Conservation (phyloP, 2,888 invertebrate species). For the Andrena bicolor region DNA sequence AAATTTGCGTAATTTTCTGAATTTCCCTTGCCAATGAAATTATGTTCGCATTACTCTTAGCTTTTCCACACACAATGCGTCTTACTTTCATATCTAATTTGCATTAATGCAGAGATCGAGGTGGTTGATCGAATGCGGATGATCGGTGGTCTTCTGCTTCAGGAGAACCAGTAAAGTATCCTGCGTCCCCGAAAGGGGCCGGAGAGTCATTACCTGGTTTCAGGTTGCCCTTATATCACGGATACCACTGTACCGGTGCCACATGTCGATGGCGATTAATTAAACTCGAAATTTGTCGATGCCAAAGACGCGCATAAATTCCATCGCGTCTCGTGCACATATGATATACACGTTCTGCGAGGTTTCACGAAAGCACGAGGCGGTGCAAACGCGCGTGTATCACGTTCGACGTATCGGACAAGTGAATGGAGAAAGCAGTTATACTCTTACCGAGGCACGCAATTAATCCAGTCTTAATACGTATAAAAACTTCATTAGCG, state of each 20-base stretch:
- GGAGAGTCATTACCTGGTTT: neutral
- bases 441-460: neutral
- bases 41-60: neutral
- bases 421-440: constrained; percentile 29
- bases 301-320: neutral
- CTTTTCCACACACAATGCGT: neutral
- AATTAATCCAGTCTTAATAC: constrained; percentile 22
- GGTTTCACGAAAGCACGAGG: constrained; percentile 11
- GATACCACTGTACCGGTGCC: neutral
- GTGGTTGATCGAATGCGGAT: neutral
- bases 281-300: neutral
- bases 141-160: too few species aligned
- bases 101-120: neutral
- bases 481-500: constrained; percentile 8
- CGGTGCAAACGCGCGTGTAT: constrained; percentile 7
- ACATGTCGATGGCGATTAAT: constrained; percentile 9
- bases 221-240: neutral
- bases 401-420: neutral
- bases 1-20: too few species aligned
- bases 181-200: too few species aligned
- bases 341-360: too few species aligned
- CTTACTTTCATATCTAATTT: constrained; percentile 24
- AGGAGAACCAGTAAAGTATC: too few species aligned
- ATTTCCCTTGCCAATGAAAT: neutral
- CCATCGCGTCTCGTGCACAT: neutral